Conservation (phyloP, 2,113 vertebrate genomes). For the Eulacestoma nigropectus region DNA sequence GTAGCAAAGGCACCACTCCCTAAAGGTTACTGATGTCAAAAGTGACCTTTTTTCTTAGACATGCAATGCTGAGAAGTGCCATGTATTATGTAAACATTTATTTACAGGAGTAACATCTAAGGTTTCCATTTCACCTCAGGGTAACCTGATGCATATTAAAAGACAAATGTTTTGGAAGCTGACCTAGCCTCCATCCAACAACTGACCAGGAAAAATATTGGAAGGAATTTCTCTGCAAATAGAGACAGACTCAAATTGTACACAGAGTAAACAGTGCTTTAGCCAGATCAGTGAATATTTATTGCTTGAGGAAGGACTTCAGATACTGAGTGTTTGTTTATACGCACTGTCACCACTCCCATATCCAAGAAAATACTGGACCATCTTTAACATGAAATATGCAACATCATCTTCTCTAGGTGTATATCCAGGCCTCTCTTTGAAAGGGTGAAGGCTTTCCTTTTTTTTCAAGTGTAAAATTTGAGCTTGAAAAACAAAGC, state of each 20-base stretch:
- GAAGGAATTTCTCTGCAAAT: constrained; percentile 12
- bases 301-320: background rate
- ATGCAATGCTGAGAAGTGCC: constrained; percentile 22
- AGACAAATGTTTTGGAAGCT: constrained; percentile 36
- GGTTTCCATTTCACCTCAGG: constrained; percentile 52
- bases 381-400: background rate
- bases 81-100: constrained; percentile 63
- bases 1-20: background rate
- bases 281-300: background rate
- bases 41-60: constrained; percentile 56
- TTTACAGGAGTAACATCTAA: constrained; percentile 49
- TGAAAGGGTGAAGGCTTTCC: background rate
- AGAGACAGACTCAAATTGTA: background rate
- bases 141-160: constrained; percentile 23
- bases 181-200: constrained; percentile 4
- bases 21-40: constrained; percentile 60
- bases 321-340: background rate
- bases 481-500: background rate
- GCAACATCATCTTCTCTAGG: background rate
- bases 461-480: background rate
- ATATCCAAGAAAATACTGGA: background rate
- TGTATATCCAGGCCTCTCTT: background rate
- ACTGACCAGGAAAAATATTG: constrained; percentile 28
- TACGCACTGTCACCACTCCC: background rate
- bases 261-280: background rate